phyloP scores from a whole-genome alignment of 2,888 invertebrate species.

The Linnaemya vulpina region DNA sequence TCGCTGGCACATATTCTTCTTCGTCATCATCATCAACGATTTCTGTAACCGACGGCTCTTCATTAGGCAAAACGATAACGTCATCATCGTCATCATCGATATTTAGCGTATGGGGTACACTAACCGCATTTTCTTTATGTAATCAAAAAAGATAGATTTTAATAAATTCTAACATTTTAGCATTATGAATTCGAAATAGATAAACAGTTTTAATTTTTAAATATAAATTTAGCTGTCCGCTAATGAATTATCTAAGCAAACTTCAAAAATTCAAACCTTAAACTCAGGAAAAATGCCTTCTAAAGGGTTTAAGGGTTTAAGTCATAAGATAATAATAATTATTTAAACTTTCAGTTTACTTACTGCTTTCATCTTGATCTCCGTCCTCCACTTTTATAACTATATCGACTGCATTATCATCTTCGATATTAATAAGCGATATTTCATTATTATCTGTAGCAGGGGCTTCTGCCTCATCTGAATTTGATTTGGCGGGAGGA shows the following conservation, averaged over 20 bases:
- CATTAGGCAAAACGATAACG: slow-evolving; percentile 87
- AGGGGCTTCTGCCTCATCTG: slow-evolving; percentile 49
- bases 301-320: no score
- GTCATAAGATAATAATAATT: no score
- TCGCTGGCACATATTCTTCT: slow-evolving; percentile 82
- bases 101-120: neutral
- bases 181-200: no score
- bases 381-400: slow-evolving; percentile 79
- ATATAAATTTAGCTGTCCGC: no score
- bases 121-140: slow-evolving; percentile 16
- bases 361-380: slow-evolving; percentile 73
- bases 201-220: no score
- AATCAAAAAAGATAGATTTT: neutral
- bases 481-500: slow-evolving; percentile 75
- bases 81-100: slow-evolving; percentile 85
- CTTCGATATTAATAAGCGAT: slow-evolving; percentile 73
- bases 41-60: slow-evolving; percentile 87
- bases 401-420: slow-evolving; percentile 81
- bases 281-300: no score
- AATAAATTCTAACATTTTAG: neutral
- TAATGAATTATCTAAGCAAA: no score
- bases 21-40: slow-evolving; percentile 84
- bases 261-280: no score
- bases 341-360: slow-evolving; percentile 25
- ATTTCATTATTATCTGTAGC: slow-evolving; percentile 52